Evolutionary conservation across 2,888 invertebrate genomes (phyloP).

Genomic region (Caradrina clavipalpis): DNA sequence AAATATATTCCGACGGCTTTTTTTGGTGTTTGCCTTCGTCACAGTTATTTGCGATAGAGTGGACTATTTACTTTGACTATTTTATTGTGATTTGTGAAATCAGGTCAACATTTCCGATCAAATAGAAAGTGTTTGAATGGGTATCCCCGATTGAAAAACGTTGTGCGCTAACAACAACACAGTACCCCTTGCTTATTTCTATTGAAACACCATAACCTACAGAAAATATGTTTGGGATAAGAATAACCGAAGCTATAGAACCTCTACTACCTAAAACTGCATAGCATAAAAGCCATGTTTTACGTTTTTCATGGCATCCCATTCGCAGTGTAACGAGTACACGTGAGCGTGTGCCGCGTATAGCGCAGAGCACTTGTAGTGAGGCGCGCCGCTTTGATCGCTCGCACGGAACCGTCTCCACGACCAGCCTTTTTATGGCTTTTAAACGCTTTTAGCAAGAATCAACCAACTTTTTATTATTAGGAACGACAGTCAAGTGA

Average conservation of each 20-base stretch:
- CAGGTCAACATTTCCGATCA: constrained; percentile 42
- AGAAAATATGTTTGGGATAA: background rate
- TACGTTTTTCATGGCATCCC: background rate
- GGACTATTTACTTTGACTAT: constrained; percentile 53
- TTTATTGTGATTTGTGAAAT: constrained; percentile 62
- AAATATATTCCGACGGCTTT: constrained; percentile 54
- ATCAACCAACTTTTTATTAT: constrained; percentile 58
- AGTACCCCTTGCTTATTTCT: background rate
- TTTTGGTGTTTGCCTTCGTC: constrained; percentile 56
- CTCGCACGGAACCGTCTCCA: constrained; percentile 69
- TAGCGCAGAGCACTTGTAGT: constrained; percentile 49
- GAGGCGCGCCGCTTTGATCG: constrained; percentile 71
- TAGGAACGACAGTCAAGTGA: constrained; percentile 55
- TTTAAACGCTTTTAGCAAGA: constrained; percentile 67
- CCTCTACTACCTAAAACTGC: background rate
- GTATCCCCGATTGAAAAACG: constrained; percentile 2
- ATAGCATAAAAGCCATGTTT: background rate
- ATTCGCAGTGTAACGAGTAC: background rate
- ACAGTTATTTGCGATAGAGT: constrained; percentile 45
- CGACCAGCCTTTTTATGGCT: constrained; percentile 69
- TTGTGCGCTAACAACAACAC: constrained; percentile 6
- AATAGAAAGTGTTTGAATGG: constrained; percentile 44
- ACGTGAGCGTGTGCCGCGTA: constrained; percentile 8
- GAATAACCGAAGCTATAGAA: background rate
- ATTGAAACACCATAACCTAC: background rate